Evolutionary conservation across 2,888 invertebrate genomes (phyloP).

Genomic region (Andrena fulva): DNA sequence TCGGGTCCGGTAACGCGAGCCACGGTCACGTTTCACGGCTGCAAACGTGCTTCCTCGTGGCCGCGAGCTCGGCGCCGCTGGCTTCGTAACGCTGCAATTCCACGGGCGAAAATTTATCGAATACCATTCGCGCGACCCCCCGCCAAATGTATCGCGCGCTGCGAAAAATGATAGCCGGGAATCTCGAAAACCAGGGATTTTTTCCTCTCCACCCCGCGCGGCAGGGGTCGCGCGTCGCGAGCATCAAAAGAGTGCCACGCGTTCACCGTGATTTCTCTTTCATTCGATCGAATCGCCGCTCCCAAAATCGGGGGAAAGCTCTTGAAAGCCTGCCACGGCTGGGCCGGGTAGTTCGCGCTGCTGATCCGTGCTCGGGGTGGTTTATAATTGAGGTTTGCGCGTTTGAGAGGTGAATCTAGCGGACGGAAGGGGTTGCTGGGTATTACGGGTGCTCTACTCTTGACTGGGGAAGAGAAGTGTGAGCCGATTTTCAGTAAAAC

Average conservation of each 20-base stretch:
- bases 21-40: slow-evolving; percentile 26
- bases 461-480: too few species aligned
- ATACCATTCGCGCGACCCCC: slow-evolving; percentile 22
- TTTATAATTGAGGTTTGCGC: not conserved
- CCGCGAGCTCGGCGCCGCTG: slow-evolving; percentile 38
- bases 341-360: not conserved
- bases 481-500: too few species aligned
- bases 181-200: slow-evolving; percentile 4
- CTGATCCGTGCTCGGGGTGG: not conserved
- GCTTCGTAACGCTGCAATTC: slow-evolving; percentile 1
- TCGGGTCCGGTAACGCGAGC: slow-evolving; percentile 1
- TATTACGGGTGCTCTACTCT: too few species aligned
- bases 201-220: not conserved
- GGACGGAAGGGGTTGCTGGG: not conserved
- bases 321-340: not conserved
- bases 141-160: not conserved
- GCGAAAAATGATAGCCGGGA: slow-evolving; percentile 25
- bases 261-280: slow-evolving; percentile 24
- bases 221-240: slow-evolving; percentile 3
- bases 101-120: slow-evolving; percentile 47
- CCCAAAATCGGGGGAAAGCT: not conserved
- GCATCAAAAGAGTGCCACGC: slow-evolving; percentile 5
- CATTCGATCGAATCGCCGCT: slow-evolving; percentile 21
- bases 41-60: slow-evolving; percentile 28
- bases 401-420: not conserved